Evolutionary conservation across 2,888 invertebrate genomes (phyloP), one percentile per base, ranked within the genome.

Genomic region (Kuschelorhynchus macadamiae): DNA sequence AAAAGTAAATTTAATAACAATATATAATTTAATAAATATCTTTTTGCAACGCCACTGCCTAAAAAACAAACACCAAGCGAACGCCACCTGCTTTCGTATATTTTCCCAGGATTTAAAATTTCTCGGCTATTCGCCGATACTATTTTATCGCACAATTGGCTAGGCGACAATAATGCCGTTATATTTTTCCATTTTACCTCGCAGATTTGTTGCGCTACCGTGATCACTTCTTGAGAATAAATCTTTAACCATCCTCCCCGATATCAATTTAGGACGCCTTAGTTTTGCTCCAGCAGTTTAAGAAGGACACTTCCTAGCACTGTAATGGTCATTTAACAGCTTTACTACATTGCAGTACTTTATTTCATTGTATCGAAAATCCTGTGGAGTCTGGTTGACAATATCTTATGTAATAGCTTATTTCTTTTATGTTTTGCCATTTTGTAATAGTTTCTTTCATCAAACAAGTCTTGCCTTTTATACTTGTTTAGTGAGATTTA

Each of bases 141-240:
- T 73, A 71, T 72, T 73, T 69, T 71, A 66, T 57, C 64, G 68
- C 50, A 50, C 67, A 71, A 72, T 72, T 71, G 66, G 73, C 50
- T 68, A 61, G 73, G 71, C 75, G 74, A 74, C 74, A 72, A 72
- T 75, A 75, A 74, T 72, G 74, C 56, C 55, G 72, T 71, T 53
- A 74, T 74, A 74, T 74, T 75, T 75, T 72, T 73, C 74, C 72
- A 75, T 74, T 75, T n/a, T 72, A 65, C 61, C 66, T 63, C 42
- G 42, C 14, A 42, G 4, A 5, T 42, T 42, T 16, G 42, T 42
- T 42, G 8, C 17, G 16, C 42, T 14, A 16, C 14, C 42, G 42
- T 42, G 16, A 2, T 14, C 42, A 42, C 42, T 42, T 42, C 42
- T 42, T 42, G 14, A 16, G n/a, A 17, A 42, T 42, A 42, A 42